Base-by-base conservation (phyloP, 1,140 invertebrate genomes). In the Chymomyza costata region DNA sequence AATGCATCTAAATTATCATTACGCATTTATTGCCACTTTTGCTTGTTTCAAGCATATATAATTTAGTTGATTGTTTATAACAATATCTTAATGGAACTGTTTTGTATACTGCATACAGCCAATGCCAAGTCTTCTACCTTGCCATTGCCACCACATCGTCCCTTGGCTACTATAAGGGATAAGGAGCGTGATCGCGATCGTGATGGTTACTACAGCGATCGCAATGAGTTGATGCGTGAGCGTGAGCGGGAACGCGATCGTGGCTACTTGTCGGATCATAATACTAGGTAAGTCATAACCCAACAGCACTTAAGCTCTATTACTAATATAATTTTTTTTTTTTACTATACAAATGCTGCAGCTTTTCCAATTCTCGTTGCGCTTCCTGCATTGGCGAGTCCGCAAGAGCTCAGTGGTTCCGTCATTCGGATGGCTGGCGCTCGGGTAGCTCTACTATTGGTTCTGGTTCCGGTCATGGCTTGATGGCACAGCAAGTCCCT, bases 251-350 rank as follows among this genome's bases (percentile, higher is more conserved):
- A 93, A 54, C 87, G 92, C 31, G 93, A 93, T 84, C 88, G 93
- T 38, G 93, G 94, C 46, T 95, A 95, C 86, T 88, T 95, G 25
- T 94, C 93, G 65, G 94, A 95, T 87, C 93, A 95, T 66, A 95
- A 94, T 86, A 90, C 92, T 53, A 91, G 92, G 91, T 93, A 86
- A 66, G 38, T 25, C n/a, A 0, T 2, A 3, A 0, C 13, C 2
- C 17, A 7, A 0, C 7, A 19, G 10, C 0, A 1, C 19, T 1
- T 46, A 5, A 28, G 0, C 11, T n/a, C 6, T 17, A 6, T 2
- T 16, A n/a, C n/a, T n/a, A 8, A 21, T 25, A 21, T 46, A 43
- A 0, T 35, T 16, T 53, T 5, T 32, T 5, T 15, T 2, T n/a
- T 25, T 55, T 34, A 37, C 39, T 47, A 10, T 28, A 28, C 25